Conservation (phyloP, 37 sponge, comb jelly and placozoan genomes). For the Spongia lamella region DNA sequence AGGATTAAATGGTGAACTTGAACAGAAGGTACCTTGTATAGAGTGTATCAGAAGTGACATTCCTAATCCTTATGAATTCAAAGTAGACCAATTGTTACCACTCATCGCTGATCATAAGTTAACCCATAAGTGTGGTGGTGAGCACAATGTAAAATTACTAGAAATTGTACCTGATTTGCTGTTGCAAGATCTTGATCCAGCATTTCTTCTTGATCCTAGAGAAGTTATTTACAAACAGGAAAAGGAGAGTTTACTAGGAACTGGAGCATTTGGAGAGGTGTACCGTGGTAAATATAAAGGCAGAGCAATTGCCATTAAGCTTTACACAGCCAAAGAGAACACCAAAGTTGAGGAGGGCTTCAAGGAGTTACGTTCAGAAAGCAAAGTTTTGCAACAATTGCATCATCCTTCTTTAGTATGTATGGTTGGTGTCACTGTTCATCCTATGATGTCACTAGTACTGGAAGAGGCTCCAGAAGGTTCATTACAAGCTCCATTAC, state of each 20-base stretch:
- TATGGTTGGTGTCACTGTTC: slow-evolving; percentile 74
- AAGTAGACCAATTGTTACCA: slow-evolving; percentile 32
- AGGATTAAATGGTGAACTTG: slow-evolving; percentile 30
- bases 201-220: slow-evolving; percentile 59
- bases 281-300: slow-evolving; percentile 63
- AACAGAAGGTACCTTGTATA: slow-evolving; percentile 48
- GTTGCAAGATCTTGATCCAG: slow-evolving; percentile 65
- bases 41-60: slow-evolving; percentile 53
- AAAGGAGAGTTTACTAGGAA: slow-evolving; percentile 61
- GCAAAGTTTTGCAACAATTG: slow-evolving; percentile 63
- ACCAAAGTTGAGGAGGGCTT: slow-evolving; percentile 47
- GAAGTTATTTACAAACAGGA: slow-evolving; percentile 62
- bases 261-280: slow-evolving; percentile 84
- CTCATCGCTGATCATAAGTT: slow-evolving; percentile 27
- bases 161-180: slow-evolving; percentile 90
- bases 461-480: slow-evolving; percentile 87
- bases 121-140: slow-evolving; percentile 42
- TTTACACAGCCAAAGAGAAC: slow-evolving; percentile 14
- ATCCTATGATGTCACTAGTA: slow-evolving; percentile 83
- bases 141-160: slow-evolving; percentile 50
- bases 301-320: slow-evolving; percentile 78
- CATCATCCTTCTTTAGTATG: slow-evolving; percentile 83
- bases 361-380: slow-evolving; percentile 69
- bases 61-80: slow-evolving; percentile 46
- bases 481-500: slow-evolving; percentile 60